Conservation (phyloP, 2,797 vertebrate species). For the Cyprinella venusta region DNA sequence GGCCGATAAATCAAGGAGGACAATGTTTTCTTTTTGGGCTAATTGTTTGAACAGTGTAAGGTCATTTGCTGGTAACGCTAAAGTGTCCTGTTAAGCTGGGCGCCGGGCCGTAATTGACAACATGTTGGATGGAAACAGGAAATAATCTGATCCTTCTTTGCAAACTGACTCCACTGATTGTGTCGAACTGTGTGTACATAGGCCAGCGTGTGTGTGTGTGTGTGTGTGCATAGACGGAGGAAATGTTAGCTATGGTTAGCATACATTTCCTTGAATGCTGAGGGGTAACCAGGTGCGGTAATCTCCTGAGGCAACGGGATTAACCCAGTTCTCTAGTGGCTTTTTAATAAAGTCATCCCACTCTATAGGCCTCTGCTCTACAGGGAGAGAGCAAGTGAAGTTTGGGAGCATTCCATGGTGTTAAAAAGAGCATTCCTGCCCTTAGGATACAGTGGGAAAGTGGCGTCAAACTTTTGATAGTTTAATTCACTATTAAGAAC, state of each 20-base stretch:
- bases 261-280: slow-evolving; percentile 26
- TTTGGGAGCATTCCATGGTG: slow-evolving; percentile 8
- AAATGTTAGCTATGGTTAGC: slow-evolving; percentile 41
- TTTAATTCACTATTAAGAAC: slow-evolving; percentile 1
- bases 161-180: slow-evolving; percentile 53
- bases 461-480: background rate
- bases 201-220: slow-evolving; percentile 20
- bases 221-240: slow-evolving; percentile 12
- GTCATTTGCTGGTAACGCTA: slow-evolving; percentile 38
- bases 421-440: slow-evolving; percentile 23
- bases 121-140: slow-evolving; percentile 58
- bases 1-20: slow-evolving; percentile 58
- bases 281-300: slow-evolving; percentile 36
- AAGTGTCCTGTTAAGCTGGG: slow-evolving; percentile 47
- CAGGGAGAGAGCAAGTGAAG: background rate
- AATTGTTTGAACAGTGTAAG: slow-evolving; percentile 49
- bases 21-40: slow-evolving; percentile 57
- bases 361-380: slow-evolving; percentile 30
- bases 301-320: slow-evolving; percentile 40
- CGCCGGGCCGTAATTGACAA: slow-evolving; percentile 57
- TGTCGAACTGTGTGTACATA: slow-evolving; percentile 37
- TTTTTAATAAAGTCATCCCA: slow-evolving; percentile 39
- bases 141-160: slow-evolving; percentile 56
- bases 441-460: slow-evolving; percentile 4
- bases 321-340: slow-evolving; percentile 48